Conservation (phyloP, 2,888 invertebrate species). For the Steinernema scapterisci region DNA sequence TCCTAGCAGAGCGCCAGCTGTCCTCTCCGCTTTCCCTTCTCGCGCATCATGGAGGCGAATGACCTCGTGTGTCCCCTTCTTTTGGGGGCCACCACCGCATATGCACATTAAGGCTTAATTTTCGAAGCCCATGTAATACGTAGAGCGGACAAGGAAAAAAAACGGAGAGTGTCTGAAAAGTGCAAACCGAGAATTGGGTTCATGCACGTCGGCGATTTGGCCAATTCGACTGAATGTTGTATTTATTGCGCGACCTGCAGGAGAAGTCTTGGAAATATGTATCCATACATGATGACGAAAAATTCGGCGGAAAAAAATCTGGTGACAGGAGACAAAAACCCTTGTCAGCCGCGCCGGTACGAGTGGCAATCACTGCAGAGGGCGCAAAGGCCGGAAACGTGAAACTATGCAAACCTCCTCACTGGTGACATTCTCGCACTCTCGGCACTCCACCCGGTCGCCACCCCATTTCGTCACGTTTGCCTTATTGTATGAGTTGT, state of each 20-base stretch:
- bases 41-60: conserved; percentile 29
- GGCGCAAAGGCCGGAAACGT: conserved; percentile 18
- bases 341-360: not conserved
- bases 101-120: conserved; percentile 22
- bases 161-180: conserved; percentile 4
- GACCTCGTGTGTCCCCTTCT: conserved; percentile 24
- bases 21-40: conserved; percentile 20
- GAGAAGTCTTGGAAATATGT: not conserved
- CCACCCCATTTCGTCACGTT: conserved; percentile 24
- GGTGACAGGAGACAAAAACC: conserved; percentile 4
- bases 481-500: not conserved
- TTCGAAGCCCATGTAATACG: conserved; percentile 3
- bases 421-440: not conserved
- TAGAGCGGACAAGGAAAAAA: not conserved
- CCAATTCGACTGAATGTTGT: not conserved
- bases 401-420: conserved; percentile 18
- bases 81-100: not conserved
- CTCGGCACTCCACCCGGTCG: not conserved
- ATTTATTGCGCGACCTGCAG: not conserved
- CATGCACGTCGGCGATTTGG: not conserved
- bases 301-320: not conserved
- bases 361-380: not conserved
- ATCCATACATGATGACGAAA: not conserved
- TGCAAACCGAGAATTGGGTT: conserved; percentile 2
- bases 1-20: conserved; percentile 27